phyloP scores from a whole-genome alignment of 2,888 invertebrate genomes.

The Drosophila tripunctata region DNA sequence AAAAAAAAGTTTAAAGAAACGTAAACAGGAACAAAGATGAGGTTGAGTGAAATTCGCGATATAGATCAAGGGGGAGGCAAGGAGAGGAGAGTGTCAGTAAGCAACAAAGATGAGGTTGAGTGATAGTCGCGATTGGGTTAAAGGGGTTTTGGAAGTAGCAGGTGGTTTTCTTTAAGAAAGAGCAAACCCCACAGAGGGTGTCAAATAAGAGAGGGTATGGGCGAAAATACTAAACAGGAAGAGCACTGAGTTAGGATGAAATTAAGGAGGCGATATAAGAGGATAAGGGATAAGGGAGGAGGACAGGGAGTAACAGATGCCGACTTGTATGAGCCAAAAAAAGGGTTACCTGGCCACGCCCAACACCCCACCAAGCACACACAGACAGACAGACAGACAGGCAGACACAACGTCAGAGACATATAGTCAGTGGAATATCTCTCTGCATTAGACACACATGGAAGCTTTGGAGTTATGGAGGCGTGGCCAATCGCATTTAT shows the following conservation, averaged over 20 bases:
- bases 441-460: too few species aligned
- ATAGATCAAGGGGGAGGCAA: background rate
- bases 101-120: too few species aligned
- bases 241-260: background rate
- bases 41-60: background rate
- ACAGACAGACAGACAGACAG: background rate
- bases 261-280: background rate
- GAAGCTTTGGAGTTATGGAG: conserved; percentile 34
- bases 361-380: background rate
- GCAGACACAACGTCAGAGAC: background rate
- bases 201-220: background rate
- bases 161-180: background rate
- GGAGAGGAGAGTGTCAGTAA: too few species aligned
- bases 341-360: conserved; percentile 47
- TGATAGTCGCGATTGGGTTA: background rate
- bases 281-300: background rate
- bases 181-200: background rate
- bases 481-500: conserved; percentile 76
- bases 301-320: conserved; percentile 15
- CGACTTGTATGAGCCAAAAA: conserved; percentile 16
- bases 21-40: background rate
- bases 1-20: background rate
- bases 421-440: too few species aligned
- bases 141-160: background rate
- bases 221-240: background rate